Percentiles rank a stretch among this genome's conserved stretches.
Evolutionary conservation across 2,113 vertebrate genomes (phyloP).

Genomic region (Chionomys nivalis): DNA sequence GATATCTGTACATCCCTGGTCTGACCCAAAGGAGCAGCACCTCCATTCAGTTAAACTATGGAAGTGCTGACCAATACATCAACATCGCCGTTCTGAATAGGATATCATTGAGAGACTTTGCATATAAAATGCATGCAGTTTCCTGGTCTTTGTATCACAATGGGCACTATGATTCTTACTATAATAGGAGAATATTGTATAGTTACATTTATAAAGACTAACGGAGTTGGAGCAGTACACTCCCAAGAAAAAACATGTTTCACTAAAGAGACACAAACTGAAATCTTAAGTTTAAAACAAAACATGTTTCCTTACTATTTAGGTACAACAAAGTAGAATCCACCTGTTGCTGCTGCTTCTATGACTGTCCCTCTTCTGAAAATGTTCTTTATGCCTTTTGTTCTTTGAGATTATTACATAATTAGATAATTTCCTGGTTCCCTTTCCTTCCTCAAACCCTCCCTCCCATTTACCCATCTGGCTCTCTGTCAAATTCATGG

Average conservation of each 20-base stretch:
- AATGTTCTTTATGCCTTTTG: not conserved
- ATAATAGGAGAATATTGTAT: not conserved
- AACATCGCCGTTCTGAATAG: not conserved
- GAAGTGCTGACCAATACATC: not conserved
- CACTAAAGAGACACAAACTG: constrained; percentile 31
- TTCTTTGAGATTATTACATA: not conserved
- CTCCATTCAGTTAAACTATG: not conserved
- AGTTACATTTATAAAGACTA: not conserved
- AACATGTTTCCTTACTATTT: not conserved
- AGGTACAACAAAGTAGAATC: not conserved
- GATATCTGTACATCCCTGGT: not conserved
- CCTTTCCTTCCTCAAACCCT: not conserved
- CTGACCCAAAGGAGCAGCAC: not conserved
- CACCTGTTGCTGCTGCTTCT: not conserved
- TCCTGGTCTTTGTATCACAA: constrained; percentile 25
- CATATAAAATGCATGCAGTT: not conserved
- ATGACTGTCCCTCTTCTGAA: not conserved
- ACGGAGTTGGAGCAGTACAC: not conserved
- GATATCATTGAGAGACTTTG: not conserved
- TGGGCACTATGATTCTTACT: not conserved
- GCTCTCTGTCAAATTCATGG: not conserved
- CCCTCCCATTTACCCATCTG: not conserved
- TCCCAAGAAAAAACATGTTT: constrained; percentile 24
- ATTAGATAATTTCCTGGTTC: not conserved
- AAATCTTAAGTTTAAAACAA: constrained; percentile 45